Conservation (phyloP, 2,113 vertebrate genomes). For the Seriola rivoliana region DNA sequence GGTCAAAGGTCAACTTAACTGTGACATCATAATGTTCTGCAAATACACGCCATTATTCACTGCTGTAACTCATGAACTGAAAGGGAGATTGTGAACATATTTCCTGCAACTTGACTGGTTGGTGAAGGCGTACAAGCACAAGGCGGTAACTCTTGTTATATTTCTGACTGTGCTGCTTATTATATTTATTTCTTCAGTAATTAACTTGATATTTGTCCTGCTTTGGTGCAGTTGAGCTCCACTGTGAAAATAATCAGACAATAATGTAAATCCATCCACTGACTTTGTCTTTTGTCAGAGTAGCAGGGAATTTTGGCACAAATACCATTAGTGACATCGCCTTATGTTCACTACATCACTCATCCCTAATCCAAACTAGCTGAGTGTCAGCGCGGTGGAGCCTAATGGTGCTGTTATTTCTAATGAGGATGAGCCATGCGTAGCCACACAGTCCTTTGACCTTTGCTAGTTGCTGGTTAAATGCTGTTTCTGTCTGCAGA, state of each 20-base stretch:
- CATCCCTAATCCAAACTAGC: slow-evolving; percentile 52
- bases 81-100: too few relatives aligned
- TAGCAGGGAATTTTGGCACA: slow-evolving; percentile 36
- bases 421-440: slow-evolving; percentile 53
- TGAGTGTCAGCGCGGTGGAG: slow-evolving; percentile 27
- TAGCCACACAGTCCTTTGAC: slow-evolving; percentile 47
- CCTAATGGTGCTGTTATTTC: slow-evolving; percentile 33
- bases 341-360: slow-evolving; percentile 29
- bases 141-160: neutral
- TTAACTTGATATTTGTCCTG: neutral
- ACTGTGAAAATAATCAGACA: slow-evolving; percentile 13
- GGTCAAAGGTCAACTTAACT: too few relatives aligned
- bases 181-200: neutral
- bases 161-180: neutral
- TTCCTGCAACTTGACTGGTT: too few relatives aligned
- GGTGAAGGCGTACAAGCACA: too few relatives aligned
- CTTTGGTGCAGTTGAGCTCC: neutral
- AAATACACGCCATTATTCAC: too few relatives aligned
- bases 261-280: neutral
- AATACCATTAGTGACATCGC: slow-evolving; percentile 9
- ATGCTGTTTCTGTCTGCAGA: slow-evolving; percentile 50
- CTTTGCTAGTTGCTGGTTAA: slow-evolving; percentile 43
- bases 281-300: slow-evolving; percentile 25
- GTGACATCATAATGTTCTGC: too few relatives aligned
- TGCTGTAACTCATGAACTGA: too few relatives aligned